Percentiles rank a stretch among this genome's conserved stretches.
Evolutionary conservation across 2,113 vertebrate genomes (phyloP).

Genomic region (Lipotes vexillifer): DNA sequence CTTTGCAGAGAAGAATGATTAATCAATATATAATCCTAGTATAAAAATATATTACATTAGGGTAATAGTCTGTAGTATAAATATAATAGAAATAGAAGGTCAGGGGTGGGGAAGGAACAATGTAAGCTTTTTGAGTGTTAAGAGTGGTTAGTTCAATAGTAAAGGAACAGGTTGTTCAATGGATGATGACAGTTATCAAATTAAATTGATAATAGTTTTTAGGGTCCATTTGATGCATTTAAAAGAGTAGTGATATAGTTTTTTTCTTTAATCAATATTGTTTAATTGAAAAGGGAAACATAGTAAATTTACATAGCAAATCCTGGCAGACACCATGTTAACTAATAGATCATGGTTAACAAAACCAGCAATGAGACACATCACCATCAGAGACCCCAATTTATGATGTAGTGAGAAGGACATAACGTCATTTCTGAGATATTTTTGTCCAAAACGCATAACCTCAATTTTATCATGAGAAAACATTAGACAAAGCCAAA

Average conservation of each 20-base stretch:
- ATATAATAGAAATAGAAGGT: not conserved
- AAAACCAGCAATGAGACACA: not conserved
- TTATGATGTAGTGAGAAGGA: not conserved
- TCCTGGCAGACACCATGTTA: not conserved
- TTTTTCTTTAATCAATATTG: not conserved
- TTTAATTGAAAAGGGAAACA: not conserved
- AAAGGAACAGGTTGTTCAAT: not conserved
- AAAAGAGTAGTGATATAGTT: not conserved
- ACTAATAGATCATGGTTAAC: not conserved
- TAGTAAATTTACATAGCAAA: not conserved
- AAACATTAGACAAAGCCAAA: not conserved
- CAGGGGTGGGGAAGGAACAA: not conserved
- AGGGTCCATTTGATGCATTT: not conserved
- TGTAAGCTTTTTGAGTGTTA: not conserved
- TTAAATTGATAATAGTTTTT: not conserved
- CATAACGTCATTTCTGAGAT: not conserved
- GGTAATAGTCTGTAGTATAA: not conserved
- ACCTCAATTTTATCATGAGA: not conserved
- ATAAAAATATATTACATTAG: not conserved
- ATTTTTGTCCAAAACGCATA: not conserved
- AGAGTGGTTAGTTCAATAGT: not conserved
- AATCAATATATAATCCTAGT: not conserved
- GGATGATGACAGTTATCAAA: not conserved
- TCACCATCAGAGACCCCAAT: not conserved
- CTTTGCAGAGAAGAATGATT: not conserved